Conservation (phyloP, 2,797 vertebrate species). For the Echeneis naucrates region DNA sequence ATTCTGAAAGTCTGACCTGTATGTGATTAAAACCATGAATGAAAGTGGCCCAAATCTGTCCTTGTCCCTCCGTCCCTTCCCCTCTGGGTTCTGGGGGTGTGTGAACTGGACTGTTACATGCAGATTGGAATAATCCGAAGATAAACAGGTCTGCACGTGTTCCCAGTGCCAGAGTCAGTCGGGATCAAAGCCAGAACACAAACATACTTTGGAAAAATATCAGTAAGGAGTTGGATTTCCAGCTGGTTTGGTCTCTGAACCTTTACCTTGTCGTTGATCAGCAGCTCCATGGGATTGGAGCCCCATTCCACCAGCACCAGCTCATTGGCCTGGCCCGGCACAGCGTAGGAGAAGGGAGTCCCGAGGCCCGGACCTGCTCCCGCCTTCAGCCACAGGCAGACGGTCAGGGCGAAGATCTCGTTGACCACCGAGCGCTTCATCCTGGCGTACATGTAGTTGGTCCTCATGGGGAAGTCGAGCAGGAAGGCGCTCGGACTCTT, state of each 20-base stretch:
- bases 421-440: slow-evolving; percentile 83
- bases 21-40: too few species aligned
- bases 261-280: slow-evolving; percentile 86
- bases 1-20: slow-evolving; percentile 8
- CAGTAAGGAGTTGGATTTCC: too few species aligned
- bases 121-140: too few species aligned
- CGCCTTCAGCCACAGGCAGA: slow-evolving; percentile 88
- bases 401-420: slow-evolving; percentile 88
- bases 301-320: slow-evolving; percentile 90
- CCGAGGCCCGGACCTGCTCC: slow-evolving; percentile 84
- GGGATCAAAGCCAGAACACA: too few species aligned
- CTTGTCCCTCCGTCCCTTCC: too few species aligned
- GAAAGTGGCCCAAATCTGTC: too few species aligned
- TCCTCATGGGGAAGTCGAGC: slow-evolving; percentile 89
- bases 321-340: slow-evolving; percentile 89
- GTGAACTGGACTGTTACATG: neutral
- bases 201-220: too few species aligned
- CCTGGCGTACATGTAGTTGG: slow-evolving; percentile 88
- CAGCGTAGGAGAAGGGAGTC: slow-evolving; percentile 89
- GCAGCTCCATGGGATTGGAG: slow-evolving; percentile 89
- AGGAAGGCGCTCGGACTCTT: slow-evolving; percentile 85
- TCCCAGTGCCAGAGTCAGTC: too few species aligned
- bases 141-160: neutral
- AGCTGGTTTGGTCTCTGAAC: too few species aligned
- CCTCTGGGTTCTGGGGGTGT: neutral